Conservation (phyloP, 2,888 invertebrate species). For the Caenorhabditis sulstoni region DNA sequence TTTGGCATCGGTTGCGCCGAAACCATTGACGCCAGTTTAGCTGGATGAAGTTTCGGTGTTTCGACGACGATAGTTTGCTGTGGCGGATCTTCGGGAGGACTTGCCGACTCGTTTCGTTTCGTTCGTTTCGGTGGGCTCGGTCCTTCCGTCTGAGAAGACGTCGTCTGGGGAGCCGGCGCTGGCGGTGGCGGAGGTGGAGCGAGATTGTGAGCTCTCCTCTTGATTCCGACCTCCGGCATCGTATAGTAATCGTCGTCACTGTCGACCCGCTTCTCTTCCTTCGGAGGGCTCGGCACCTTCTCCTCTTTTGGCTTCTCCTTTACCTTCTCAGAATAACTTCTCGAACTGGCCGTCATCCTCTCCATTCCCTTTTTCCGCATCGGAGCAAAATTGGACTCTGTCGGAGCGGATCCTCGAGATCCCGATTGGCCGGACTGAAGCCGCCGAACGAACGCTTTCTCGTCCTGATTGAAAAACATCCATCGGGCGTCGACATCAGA, state of each 20-base stretch:
- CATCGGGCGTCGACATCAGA: slow-evolving; percentile 68
- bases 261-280: slow-evolving; percentile 14
- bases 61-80: slow-evolving; percentile 3
- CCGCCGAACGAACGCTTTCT: slow-evolving; percentile 58
- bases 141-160: slow-evolving; percentile 34
- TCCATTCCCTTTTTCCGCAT: slow-evolving; percentile 63
- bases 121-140: slow-evolving; percentile 57
- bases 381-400: slow-evolving; percentile 38
- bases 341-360: slow-evolving; percentile 58
- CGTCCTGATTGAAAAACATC: slow-evolving; percentile 72
- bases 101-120: slow-evolving; percentile 62
- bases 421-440: slow-evolving; percentile 21
- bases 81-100: slow-evolving; percentile 69
- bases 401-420: slow-evolving; percentile 18
- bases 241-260: slow-evolving; percentile 35
- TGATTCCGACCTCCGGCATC: slow-evolving; percentile 33
- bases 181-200: slow-evolving; percentile 21
- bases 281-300: slow-evolving; percentile 26
- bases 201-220: slow-evolving; percentile 60
- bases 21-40: slow-evolving; percentile 22
- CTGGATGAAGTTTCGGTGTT: slow-evolving; percentile 6
- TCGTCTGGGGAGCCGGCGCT: slow-evolving; percentile 15
- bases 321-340: slow-evolving; percentile 15
- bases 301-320: slow-evolving; percentile 27
- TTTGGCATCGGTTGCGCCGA: slow-evolving; percentile 40